phyloP scores from a whole-genome alignment of 2,797 vertebrate species.

The Anguilla obscura region DNA sequence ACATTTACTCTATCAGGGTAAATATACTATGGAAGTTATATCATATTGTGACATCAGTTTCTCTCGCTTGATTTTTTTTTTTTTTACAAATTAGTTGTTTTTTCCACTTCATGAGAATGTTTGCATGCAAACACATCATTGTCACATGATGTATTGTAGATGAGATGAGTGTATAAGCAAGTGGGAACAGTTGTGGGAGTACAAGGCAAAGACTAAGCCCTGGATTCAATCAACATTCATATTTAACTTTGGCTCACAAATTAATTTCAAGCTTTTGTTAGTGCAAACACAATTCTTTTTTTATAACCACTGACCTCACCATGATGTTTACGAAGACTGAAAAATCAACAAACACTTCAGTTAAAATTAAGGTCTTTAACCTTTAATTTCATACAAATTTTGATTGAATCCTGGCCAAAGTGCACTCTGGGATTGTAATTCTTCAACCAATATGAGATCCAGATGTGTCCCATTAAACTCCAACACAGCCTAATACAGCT shows the following conservation, averaged over 20 bases:
- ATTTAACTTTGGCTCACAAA: too few relatives aligned
- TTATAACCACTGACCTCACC: neutral
- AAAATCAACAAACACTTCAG: neutral
- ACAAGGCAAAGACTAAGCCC: neutral
- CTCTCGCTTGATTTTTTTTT: neutral
- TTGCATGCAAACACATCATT: neutral
- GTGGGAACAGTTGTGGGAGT: neutral
- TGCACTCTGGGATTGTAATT: neutral
- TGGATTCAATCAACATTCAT: neutral
- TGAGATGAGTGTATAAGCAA: neutral
- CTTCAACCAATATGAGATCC: neutral
- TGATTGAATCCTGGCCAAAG: neutral
- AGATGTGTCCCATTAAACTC: neutral
- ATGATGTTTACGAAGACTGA: neutral
- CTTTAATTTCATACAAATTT: neutral
- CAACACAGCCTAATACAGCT: conserved; percentile 33
- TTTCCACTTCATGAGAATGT: neutral
- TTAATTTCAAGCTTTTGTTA: neutral
- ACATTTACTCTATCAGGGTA: neutral
- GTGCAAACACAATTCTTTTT: neutral
- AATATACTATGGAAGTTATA: neutral
- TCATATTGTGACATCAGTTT: neutral
- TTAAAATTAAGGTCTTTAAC: neutral
- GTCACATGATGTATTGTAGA: neutral
- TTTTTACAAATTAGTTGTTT: neutral